These are phyloP conservation scores for Nomada goodeniana DNA, from an alignment of 2,888 invertebrate species.

Conservation along the genomic window DNA sequence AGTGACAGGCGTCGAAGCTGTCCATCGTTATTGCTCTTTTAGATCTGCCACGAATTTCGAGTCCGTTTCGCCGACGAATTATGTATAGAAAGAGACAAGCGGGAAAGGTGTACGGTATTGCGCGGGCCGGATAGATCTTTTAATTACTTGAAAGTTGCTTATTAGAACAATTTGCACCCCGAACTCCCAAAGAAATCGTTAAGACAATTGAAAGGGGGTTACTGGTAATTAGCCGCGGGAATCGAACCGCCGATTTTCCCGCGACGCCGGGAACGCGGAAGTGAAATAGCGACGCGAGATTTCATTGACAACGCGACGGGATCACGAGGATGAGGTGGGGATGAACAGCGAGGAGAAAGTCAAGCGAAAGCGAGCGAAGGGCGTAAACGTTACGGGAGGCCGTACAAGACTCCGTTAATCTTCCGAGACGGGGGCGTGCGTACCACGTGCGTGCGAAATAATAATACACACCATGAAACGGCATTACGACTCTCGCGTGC, in stretches of 20 bases:
- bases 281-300: constrained; percentile 18
- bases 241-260: not conserved
- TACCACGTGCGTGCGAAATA: constrained; percentile 53
- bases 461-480: constrained; percentile 38
- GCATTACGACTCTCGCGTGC: constrained; percentile 49
- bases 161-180: too few relatives aligned
- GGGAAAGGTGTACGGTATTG: too few relatives aligned
- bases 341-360: constrained; percentile 72
- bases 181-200: not conserved
- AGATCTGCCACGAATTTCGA: not conserved
- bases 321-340: constrained; percentile 14
- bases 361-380: constrained; percentile 67
- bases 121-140: too few relatives aligned
- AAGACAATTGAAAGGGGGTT: not conserved
- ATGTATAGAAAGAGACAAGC: too few relatives aligned
- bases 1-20: constrained; percentile 3
- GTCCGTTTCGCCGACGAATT: too few relatives aligned
- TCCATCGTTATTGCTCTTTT: not conserved
- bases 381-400: constrained; percentile 63
- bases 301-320: constrained; percentile 21
- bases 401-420: constrained; percentile 52
- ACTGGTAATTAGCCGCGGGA: not conserved
- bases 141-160: too few relatives aligned
- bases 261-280: constrained; percentile 1
- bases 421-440: constrained; percentile 44